Conservation (phyloP, 2,113 vertebrate species). For the Clarias gariepinus region DNA sequence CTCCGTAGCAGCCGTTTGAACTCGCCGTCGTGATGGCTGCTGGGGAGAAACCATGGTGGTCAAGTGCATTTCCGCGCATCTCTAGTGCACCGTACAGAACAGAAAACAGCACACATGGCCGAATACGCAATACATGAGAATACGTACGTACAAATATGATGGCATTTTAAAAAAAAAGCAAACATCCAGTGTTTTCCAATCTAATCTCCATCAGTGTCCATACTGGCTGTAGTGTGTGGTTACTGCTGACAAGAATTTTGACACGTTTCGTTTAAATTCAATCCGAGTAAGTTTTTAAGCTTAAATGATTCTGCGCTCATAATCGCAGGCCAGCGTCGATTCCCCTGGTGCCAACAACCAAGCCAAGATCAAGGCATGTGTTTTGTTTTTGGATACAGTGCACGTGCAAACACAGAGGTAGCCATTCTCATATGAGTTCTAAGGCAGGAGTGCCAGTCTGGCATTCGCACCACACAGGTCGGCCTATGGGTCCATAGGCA, state of each 20-base stretch:
- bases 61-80: neutral
- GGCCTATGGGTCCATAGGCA: too few relatives aligned
- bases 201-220: neutral
- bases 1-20: neutral
- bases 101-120: neutral
- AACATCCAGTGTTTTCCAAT: neutral
- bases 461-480: too few relatives aligned
- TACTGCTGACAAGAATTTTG: neutral
- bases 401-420: neutral
- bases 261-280: neutral
- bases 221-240: neutral
- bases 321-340: neutral
- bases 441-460: neutral
- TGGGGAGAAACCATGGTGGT: neutral
- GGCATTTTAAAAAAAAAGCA: neutral
- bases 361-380: neutral
- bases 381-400: neutral
- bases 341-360: neutral
- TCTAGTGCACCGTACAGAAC: neutral
- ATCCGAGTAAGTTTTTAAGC: neutral
- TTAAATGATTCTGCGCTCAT: neutral
- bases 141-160: neutral
- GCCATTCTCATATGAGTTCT: neutral
- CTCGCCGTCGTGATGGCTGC: neutral
- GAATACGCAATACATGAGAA: neutral